Base-by-base conservation (phyloP, 2,113 vertebrate species). In the Ancistrus triradiatus region DNA sequence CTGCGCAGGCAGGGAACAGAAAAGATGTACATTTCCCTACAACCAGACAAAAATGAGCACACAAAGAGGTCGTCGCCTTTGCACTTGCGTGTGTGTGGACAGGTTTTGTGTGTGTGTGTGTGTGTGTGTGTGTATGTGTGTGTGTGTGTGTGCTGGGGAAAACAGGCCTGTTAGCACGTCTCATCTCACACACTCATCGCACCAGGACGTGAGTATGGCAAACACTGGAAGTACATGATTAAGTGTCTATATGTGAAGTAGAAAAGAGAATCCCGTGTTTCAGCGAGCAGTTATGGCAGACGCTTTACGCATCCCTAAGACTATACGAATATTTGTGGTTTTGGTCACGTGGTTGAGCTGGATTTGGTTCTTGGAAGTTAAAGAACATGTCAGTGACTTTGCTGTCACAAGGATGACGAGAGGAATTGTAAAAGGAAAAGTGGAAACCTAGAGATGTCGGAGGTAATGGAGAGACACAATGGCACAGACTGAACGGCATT, bases 141-240 rank as follows among this genome's bases (percentile, higher is more conserved):
- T 22, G 49, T 74, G 63, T 61, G 28, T 37, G 50, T 56, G 59
- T 48, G 51, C 42, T 56, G 48, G 31, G 59, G 52, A 56, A 28
- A 51, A 75, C 49, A 62, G 37, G 62, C 77, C 68, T 75, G 28
- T 70, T 64, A 67, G 63, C 74, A 78, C 58, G 48, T 59, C 74
- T 66, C 78, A 81, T 77, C 74, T 78, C 77, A 78, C 72, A 69
- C 61, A 68, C 65, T 72, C 61, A 69, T 78, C 73, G 69, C 59
- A 78, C 68, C 46, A 25, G 73, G 68, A 75, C 47, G 66, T 65
- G 70, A 84, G 73, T 72, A 77, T 72, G 78, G 74, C 86, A 92
- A 97, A 95, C 95, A 96, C 95, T 96, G 95, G 95, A 97, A 94
- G 87, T 92, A 90, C 89, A 81, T 89, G 87, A 89, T 90, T 28